Evolutionary conservation across 2,888 invertebrate species (phyloP), one percentile per base, ranked within the genome.

Genomic region (Rotaria sp.): DNA sequence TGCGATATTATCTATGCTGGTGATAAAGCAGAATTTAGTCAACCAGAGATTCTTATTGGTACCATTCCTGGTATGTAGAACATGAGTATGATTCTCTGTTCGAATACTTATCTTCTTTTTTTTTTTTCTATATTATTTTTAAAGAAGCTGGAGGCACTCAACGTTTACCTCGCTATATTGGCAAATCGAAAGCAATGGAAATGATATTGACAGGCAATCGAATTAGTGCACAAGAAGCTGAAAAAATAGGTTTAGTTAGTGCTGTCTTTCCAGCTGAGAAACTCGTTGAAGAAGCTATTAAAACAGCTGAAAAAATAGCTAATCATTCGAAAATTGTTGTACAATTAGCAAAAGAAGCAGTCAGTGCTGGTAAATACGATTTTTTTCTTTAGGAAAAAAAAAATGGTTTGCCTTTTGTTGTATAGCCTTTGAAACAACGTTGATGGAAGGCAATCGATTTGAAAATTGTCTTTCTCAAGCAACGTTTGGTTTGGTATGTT

Each of bases 1-100:
- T 99, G 98, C 90, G 99, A 99, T 91, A 98, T 99, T 86, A 96
- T 98, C 89, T 97, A 98, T 92, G 99, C 99, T 3, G 97, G 98
- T 0, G 97, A 99, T 89, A 96, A 95, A 90, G 99, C 99, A 35
- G 95, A 95, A 92, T 99, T 99, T 92, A 97, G 96, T 0, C 99
- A 99, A 91, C 99, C 99, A 0, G 99, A 99, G 93, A 97, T 99
- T 90, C 94, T 94, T 86, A 94, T 99, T 89, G 99, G 99, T 85
- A 97, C 97, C 0, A 97, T 98, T 91, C 99, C 93, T 87, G 93
- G 92, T 92, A 86, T 15, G 24, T 45, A 13, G 5, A 35, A 52
- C 21, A 52, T 24, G 24, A 52, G 24, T 11, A 52, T 52, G 52
- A 52, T 24, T 0, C 15, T 50, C 15, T 50, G 45, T 45, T 8